Percentiles rank a stretch among this genome's conserved stretches.
Conservation (phyloP, 2,797 vertebrate species). For the Mionectes olivaceus region DNA sequence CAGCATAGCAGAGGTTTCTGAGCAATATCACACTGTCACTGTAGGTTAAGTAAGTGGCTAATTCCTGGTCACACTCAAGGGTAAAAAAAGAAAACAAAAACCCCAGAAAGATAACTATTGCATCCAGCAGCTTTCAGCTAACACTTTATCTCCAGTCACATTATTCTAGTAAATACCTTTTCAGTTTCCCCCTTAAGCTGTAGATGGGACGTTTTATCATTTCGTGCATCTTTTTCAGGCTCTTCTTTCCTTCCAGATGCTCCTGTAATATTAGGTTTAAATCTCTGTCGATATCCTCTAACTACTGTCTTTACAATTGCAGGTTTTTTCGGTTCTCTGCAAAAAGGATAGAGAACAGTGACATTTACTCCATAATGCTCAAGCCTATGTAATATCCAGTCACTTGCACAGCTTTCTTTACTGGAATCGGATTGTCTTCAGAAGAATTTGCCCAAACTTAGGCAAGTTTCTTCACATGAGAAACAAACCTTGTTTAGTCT, state of each 20-base stretch:
- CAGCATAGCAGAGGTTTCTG: neutral
- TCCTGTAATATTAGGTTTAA: conserved; percentile 58
- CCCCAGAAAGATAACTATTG: neutral
- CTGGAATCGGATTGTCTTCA: neutral
- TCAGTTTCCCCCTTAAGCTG: neutral
- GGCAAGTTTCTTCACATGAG: neutral
- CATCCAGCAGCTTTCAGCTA: neutral
- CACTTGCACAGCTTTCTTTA: neutral
- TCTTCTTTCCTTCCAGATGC: conserved; percentile 37
- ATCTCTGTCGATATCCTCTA: conserved; percentile 41
- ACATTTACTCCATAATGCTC: neutral
- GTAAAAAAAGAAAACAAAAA: neutral
- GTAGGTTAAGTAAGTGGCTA: neutral
- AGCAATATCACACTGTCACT: neutral
- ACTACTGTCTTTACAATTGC: neutral
- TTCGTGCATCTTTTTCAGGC: neutral
- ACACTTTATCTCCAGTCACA: neutral
- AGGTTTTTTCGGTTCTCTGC: conserved; percentile 36
- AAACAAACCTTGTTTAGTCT: neutral
- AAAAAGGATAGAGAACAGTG: neutral
- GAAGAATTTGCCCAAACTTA: neutral
- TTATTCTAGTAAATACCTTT: conserved; percentile 41
- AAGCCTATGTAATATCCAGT: neutral
- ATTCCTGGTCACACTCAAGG: neutral
- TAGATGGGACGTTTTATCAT: neutral